Evolutionary conservation across 2,888 invertebrate genomes (phyloP).

Genomic region (Eristalis tenax): DNA sequence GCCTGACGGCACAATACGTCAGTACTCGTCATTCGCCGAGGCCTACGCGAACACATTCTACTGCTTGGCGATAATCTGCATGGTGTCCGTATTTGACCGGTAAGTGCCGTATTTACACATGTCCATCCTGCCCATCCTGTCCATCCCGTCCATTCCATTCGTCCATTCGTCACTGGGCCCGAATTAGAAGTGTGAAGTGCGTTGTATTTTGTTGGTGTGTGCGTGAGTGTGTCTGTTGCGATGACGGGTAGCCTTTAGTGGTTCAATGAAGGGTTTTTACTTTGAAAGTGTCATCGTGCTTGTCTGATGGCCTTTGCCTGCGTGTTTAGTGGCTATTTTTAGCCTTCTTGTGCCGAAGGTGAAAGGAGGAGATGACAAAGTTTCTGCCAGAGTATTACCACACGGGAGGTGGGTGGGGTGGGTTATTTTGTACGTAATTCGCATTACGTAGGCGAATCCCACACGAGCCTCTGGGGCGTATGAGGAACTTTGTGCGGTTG

Average conservation of each 20-base stretch:
- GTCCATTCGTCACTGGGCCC: neutral
- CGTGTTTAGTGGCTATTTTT: slow-evolving; percentile 36
- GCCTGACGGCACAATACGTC: slow-evolving; percentile 78
- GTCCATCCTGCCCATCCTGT: too few species aligned
- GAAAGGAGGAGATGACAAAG: neutral
- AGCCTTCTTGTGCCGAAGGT: neutral
- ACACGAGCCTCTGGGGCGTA: slow-evolving; percentile 13
- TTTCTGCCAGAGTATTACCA: neutral
- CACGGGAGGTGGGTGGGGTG: neutral
- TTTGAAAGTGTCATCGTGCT: slow-evolving; percentile 10
- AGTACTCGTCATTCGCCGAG: slow-evolving; percentile 81
- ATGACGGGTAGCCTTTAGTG: neutral
- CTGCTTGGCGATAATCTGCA: slow-evolving; percentile 82
- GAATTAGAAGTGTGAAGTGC: neutral
- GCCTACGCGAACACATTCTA: slow-evolving; percentile 82
- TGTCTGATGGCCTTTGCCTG: slow-evolving; percentile 12
- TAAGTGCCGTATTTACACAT: slow-evolving; percentile 76
- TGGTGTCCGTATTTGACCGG: slow-evolving; percentile 84
- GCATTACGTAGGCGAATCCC: neutral
- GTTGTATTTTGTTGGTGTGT: neutral
- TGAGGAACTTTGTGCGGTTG: slow-evolving; percentile 26
- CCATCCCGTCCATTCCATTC: too few species aligned
- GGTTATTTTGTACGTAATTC: neutral
- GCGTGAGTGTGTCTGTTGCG: neutral
- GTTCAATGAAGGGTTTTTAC: slow-evolving; percentile 29